A percentile compares a stretch with the other conserved stretches of the same genome.
These are phyloP conservation scores for Pseudopleuronectes americanus DNA, from an alignment of 2,797 vertebrate species.

Conservation along the genomic window DNA sequence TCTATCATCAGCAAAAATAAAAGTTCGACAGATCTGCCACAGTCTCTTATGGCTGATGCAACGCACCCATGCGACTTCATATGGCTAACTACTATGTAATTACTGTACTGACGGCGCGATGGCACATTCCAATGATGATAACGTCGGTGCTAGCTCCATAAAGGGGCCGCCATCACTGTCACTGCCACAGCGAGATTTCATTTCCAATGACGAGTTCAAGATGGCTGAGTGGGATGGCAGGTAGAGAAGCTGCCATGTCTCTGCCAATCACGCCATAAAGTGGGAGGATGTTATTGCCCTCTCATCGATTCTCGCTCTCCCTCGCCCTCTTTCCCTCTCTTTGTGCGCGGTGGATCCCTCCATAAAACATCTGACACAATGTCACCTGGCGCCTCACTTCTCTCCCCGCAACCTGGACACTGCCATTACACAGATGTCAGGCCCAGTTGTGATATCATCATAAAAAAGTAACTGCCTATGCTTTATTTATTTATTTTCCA, in stretches of 20 bases:
- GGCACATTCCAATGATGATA: conserved; percentile 40
- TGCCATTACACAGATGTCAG: conserved; percentile 80
- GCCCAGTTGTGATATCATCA: conserved; percentile 76
- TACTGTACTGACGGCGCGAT: background rate
- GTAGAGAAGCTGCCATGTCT: conserved; percentile 65
- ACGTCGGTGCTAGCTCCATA: conserved; percentile 29
- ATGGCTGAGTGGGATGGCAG: conserved; percentile 44
- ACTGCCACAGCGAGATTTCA: conserved; percentile 33
- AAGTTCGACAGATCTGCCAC: too few species aligned
- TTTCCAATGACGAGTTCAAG: conserved; percentile 44
- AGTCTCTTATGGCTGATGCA: background rate
- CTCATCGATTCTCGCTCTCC: conserved; percentile 47
- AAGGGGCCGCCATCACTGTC: conserved; percentile 38
- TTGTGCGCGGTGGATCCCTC: conserved; percentile 41
- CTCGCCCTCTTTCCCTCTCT: background rate
- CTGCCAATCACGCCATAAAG: conserved; percentile 71
- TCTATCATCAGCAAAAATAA: too few species aligned
- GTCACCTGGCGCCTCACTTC: conserved; percentile 47
- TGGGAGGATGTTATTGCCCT: conserved; percentile 53
- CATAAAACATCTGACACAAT: conserved; percentile 69
- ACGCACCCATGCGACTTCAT: conserved; percentile 4
- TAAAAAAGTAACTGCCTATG: conserved; percentile 67
- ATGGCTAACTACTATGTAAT: conserved; percentile 39
- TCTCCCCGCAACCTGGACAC: conserved; percentile 64
- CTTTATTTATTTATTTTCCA: conserved; percentile 4